Conservation (phyloP, 35 echinoderm and acorn worm genomes). For the Nesometra sesokonis region DNA sequence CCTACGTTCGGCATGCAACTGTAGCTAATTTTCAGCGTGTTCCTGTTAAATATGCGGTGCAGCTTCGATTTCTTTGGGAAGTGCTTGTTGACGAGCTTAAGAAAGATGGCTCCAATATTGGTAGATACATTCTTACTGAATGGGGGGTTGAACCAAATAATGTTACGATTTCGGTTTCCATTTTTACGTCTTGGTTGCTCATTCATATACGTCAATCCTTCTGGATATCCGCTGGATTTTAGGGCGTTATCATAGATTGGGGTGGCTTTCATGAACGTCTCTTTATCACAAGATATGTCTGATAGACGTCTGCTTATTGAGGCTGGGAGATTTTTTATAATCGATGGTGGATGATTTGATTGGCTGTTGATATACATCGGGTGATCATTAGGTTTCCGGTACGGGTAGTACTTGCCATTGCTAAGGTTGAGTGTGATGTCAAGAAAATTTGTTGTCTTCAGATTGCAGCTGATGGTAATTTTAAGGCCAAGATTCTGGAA, state of each 20-base stretch:
- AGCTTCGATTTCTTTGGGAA: too few species aligned
- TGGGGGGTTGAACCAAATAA: too few species aligned
- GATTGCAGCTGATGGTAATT: background rate
- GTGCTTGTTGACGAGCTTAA: too few species aligned
- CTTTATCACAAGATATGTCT: slow-evolving; percentile 4
- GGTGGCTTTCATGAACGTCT: background rate
- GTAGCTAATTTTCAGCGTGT: too few species aligned
- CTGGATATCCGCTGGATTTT: too few species aligned
- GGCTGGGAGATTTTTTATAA: background rate
- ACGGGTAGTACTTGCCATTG: background rate
- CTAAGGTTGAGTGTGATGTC: slow-evolving; percentile 17
- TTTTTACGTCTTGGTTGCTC: too few species aligned
- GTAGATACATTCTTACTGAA: too few species aligned
- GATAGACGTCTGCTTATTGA: background rate
- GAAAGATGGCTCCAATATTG: too few species aligned
- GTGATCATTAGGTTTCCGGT: slow-evolving; percentile 14
- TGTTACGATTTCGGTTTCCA: too few species aligned
- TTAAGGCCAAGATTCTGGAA: background rate
- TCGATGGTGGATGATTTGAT: slow-evolving; percentile 9
- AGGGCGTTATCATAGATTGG: background rate
- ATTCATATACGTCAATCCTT: too few species aligned
- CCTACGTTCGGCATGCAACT: too few species aligned
- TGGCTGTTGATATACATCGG: slow-evolving; percentile 16
- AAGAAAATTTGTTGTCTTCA: background rate
- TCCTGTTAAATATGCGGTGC: too few species aligned